Evolutionary conservation across 2,113 vertebrate species (phyloP), one percentile per base, ranked within the genome.

Genomic region (Falco punctatus): DNA sequence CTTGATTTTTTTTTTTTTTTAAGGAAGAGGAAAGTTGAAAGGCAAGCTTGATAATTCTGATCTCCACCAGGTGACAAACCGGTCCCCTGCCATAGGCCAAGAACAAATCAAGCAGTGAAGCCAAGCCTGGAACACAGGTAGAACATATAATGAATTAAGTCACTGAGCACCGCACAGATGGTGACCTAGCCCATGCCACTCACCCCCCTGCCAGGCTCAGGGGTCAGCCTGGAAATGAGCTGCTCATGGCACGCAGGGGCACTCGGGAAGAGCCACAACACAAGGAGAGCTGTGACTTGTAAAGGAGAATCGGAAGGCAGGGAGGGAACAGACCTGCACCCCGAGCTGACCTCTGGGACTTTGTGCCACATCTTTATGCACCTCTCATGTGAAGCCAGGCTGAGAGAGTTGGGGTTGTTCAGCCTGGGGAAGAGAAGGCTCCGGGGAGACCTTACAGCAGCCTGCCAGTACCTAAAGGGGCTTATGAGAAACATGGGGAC

Each of bases 101-200:
- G 77, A 73, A 65, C 46, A 78, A 55, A 52, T 6, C 28, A 72
- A 57, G 66, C 52, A 51, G 38, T 0, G 3, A 70, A 40, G 54
- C 58, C 59, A 5, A 40, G 26, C 18, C 55, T 30, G 35, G 38
- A 33, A 6, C 46, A 13, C 3, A 13, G 54, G 26, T 8, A 32
- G 57, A 33, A 64, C 20, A 4, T 0, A 2, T 0, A 64, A n/a
- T 1, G 15, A 48, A 24, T 4, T 1, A 21, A 80, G 58, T 20
- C 11, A 42, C 2, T 49, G 71, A 42, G 13, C 2, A 8, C 35
- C 0, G 3, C 18, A 2, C 24, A 13, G 15, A 21, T 2, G 2
- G 22, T 33, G 44, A 11, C 35, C 15, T 0, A 5, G 13, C 8
- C 40, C 3, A 7, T 0, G 8, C 9, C 11, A 6, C 18, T 38